Base-by-base conservation (phyloP, 1,140 invertebrate species). In the Zaprionus tsacasi region DNA sequence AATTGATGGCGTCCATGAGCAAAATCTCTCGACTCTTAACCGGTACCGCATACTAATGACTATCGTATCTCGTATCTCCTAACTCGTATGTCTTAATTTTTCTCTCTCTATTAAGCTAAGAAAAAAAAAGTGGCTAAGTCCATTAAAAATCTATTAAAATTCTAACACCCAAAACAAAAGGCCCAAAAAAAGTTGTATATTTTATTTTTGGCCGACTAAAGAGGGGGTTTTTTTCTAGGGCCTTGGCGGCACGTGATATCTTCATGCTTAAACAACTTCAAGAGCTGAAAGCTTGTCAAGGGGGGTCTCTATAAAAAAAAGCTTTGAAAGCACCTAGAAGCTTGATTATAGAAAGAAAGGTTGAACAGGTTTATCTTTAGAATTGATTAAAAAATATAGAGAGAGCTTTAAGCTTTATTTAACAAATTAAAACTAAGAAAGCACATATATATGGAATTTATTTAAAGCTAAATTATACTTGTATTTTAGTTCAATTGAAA, bases 1-100 rank as follows among this genome's bases (percentile, higher is more conserved):
- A 33, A 56, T 17, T n/a, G 10, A 10, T 2, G 2, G 35, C 13
- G 61, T 78, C 58, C 61, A 77, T 57, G 1, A n/a, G 33, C 43
- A 27, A 17, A 0, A 30, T 17, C 38, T 27, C 40, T 48, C 10
- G 6, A 33, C 38, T 27, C 40, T 33, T 15, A 30, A 33, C 40
- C 21, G 36, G 21, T 55, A 15, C 11, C 13, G 13, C 21, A 55
- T 55, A 30, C 52, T 30, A 55, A 27, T 30, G 52, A 55, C 21
- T 55, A 10, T 59, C 21, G 15, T 43, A 12, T 15, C 12, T 43
- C 12, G 25, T 27, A 30, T 27, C 6, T 55, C 27, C 4, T 7
- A n/a, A n/a, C 6, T 33, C 30, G 3, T 30, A 30, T 30, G 27
- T 30, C 27, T 5, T 5, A 30, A 8, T 27, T 33, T 27, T 25